phyloP scores from a whole-genome alignment of 1,140 invertebrate genomes.

The Brachionus sp. region DNA sequence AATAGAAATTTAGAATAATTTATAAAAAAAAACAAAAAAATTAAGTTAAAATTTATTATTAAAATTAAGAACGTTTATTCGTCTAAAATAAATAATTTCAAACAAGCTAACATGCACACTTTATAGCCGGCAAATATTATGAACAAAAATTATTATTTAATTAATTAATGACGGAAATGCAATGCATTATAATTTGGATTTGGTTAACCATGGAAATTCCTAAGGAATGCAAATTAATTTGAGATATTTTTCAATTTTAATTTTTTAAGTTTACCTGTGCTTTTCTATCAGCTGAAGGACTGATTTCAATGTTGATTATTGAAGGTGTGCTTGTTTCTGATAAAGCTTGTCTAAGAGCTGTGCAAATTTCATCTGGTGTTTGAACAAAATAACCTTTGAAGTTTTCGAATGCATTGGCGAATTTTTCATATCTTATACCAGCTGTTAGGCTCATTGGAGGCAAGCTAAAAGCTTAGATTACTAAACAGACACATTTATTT shows the following conservation, averaged over 20 bases:
- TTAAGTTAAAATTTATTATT: conserved; percentile 11
- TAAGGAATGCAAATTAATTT: not conserved
- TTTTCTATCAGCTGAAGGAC: conserved; percentile 22
- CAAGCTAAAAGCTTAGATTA: not conserved
- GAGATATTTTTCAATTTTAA: not conserved
- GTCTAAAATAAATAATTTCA: not conserved
- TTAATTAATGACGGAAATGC: not conserved
- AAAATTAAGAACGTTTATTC: conserved; percentile 19
- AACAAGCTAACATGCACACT: not conserved
- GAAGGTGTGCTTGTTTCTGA: not conserved
- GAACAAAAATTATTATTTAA: not conserved
- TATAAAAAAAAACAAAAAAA: not conserved
- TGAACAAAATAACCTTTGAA: conserved; percentile 27
- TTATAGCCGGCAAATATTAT: not conserved
- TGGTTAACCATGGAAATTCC: conserved; percentile 46
- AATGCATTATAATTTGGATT: conserved; percentile 26
- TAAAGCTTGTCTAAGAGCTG: not conserved
- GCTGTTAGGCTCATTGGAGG: conserved; percentile 25
- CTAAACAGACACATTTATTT: not conserved
- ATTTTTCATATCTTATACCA: conserved; percentile 8
- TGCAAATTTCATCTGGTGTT: not conserved
- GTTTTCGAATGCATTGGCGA: conserved; percentile 25
- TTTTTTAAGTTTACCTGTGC: conserved; percentile 5
- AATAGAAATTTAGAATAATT: conserved; percentile 1
- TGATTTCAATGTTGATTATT: conserved; percentile 40